These are phyloP conservation scores for Gerosis bhagava DNA, from an alignment of 2,888 invertebrate species.

Conservation along the genomic window DNA sequence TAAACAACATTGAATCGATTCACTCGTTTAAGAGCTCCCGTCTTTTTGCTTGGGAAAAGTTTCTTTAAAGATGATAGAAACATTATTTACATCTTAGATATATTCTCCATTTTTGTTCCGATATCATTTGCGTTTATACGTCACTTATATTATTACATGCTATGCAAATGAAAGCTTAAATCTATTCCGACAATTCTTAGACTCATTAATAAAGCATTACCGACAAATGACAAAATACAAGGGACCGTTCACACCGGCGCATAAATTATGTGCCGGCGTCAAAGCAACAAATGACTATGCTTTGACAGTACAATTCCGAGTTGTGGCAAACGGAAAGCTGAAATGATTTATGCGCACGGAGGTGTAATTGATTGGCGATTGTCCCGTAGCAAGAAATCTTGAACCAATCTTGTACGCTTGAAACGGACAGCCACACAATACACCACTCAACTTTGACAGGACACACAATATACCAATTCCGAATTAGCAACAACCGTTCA, in stretches of 20 bases:
- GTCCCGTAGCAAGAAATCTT: slow-evolving; percentile 22
- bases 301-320: slow-evolving; percentile 25
- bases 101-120: background rate
- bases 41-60: too few species aligned
- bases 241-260: slow-evolving; percentile 25
- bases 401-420: slow-evolving; percentile 7
- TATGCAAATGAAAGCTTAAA: slow-evolving; percentile 12
- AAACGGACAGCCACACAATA: background rate
- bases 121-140: too few species aligned
- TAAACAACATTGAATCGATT: too few species aligned
- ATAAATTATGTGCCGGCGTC: slow-evolving; percentile 21
- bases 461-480: too few species aligned
- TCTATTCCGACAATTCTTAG: slow-evolving; percentile 18
- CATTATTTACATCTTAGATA: too few species aligned
- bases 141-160: background rate
- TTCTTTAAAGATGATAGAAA: too few species aligned
- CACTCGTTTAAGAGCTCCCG: too few species aligned
- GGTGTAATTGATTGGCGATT: slow-evolving; percentile 52
- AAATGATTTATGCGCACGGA: slow-evolving; percentile 51
- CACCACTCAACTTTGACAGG: background rate
- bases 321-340: slow-evolving; percentile 24
- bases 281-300: slow-evolving; percentile 23
- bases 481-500: too few species aligned
- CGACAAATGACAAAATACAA: slow-evolving; percentile 27
- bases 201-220: slow-evolving; percentile 28